Evolutionary conservation across 2,797 vertebrate genomes (phyloP).

Genomic region (Caiman crocodilus): DNA sequence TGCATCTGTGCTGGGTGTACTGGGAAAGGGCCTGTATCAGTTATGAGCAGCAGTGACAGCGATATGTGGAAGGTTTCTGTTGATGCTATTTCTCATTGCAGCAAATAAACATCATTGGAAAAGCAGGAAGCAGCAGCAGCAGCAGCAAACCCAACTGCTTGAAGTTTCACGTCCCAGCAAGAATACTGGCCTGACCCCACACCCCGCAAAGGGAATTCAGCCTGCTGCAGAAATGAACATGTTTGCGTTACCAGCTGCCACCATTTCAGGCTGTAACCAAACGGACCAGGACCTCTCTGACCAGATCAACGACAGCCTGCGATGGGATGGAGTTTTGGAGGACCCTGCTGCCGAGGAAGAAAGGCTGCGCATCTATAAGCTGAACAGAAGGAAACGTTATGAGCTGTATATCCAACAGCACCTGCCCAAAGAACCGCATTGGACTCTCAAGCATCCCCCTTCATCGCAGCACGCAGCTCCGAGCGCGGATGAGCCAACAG

Average conservation of each 20-base stretch:
- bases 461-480: not conserved
- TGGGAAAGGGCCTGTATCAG: not conserved
- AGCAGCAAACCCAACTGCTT: not conserved
- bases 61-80: not conserved
- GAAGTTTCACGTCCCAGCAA: slow-evolving; percentile 23
- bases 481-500: not conserved
- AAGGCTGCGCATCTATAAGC: slow-evolving; percentile 84
- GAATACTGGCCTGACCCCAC: slow-evolving; percentile 16
- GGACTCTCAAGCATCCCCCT: not conserved
- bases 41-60: not conserved
- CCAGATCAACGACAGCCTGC: slow-evolving; percentile 82
- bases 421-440: not conserved
- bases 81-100: slow-evolving; percentile 4
- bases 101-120: slow-evolving; percentile 79
- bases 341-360: slow-evolving; percentile 87
- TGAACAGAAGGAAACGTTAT: slow-evolving; percentile 87
- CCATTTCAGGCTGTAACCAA: not conserved
- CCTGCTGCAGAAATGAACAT: not conserved
- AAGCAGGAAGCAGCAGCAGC: slow-evolving; percentile 36
- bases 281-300: slow-evolving; percentile 28
- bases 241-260: not conserved
- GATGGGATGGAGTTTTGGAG: slow-evolving; percentile 88
- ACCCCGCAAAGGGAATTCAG: not conserved
- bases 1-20: rapidly evolving
- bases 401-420: slow-evolving; percentile 77